These are phyloP conservation scores for Eremobia ochroleuca DNA, from an alignment of 2,888 invertebrate species.

Conservation along the genomic window DNA sequence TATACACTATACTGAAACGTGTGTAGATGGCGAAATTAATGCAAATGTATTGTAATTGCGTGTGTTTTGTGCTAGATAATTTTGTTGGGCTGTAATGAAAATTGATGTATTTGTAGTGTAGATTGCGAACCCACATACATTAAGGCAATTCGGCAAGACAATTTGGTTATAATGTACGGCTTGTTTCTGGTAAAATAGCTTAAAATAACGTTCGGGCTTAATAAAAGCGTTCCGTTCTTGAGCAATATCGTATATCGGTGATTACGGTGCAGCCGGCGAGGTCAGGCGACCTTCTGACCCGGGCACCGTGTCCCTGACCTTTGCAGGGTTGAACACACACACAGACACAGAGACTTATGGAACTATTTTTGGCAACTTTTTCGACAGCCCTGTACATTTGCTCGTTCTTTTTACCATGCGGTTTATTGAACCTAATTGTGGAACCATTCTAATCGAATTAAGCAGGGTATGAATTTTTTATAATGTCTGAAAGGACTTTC, in stretches of 20 bases:
- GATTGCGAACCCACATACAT: slow-evolving; percentile 1
- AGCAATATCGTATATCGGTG: slow-evolving; percentile 70
- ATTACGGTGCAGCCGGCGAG: slow-evolving; percentile 68
- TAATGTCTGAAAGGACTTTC: slow-evolving; percentile 37
- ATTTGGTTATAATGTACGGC: slow-evolving; percentile 31
- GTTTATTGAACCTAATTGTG: slow-evolving; percentile 23
- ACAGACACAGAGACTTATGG: slow-evolving; percentile 36
- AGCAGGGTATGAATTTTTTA: slow-evolving; percentile 20
- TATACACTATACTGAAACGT: slow-evolving; percentile 43
- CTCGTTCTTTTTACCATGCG: slow-evolving; percentile 12
- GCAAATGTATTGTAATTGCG: slow-evolving; percentile 54
- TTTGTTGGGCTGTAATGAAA: slow-evolving; percentile 30
- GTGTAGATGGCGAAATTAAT: slow-evolving; percentile 55
- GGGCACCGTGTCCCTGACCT: slow-evolving; percentile 69
- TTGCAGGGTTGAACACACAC: slow-evolving; percentile 60
- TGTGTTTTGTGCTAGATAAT: slow-evolving; percentile 40
- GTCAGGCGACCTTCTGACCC: slow-evolving; percentile 65
- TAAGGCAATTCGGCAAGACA: slow-evolving; percentile 31
- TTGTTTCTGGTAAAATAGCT: slow-evolving; percentile 37
- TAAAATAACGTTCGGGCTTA: slow-evolving; percentile 44
- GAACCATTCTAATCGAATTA: slow-evolving; percentile 46
- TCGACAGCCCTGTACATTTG: slow-evolving; percentile 21
- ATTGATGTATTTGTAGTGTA: slow-evolving; percentile 31
- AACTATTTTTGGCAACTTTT: slow-evolving; percentile 56
- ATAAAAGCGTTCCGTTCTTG: slow-evolving; percentile 59